A percentile compares a stretch with the other conserved stretches of the same genome.
Conservation (phyloP, 2,797 vertebrate species). For the Melopsittacus undulatus region DNA sequence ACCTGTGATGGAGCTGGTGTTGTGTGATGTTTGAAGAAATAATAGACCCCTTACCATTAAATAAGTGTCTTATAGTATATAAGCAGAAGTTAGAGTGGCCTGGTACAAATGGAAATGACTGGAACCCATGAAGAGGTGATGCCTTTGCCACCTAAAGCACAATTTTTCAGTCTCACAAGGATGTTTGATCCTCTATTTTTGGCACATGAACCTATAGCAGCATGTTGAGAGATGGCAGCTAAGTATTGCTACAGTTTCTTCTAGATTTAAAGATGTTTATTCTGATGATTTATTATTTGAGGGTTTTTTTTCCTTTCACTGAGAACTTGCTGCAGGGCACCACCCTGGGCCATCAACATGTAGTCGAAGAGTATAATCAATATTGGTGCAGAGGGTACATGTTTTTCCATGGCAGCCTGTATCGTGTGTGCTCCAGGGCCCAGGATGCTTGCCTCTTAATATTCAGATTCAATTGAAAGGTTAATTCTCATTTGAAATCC, state of each 20-base stretch:
- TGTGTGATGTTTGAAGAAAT: not conserved
- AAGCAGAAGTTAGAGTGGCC: not conserved
- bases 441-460: not conserved
- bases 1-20: not conserved
- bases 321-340: not conserved
- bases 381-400: not conserved
- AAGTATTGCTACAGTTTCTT: not conserved
- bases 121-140: not conserved
- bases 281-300: not conserved
- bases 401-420: not conserved
- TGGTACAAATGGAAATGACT: not conserved
- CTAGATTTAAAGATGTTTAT: not conserved
- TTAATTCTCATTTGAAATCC: not conserved
- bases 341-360: not conserved
- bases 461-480: not conserved
- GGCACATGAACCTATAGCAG: not conserved
- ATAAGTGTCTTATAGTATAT: not conserved
- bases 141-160: not conserved
- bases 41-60: not conserved
- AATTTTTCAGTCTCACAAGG: not conserved
- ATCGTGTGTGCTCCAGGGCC: not conserved
- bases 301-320: accelerated
- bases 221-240: not conserved
- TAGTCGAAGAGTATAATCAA: not conserved
- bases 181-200: not conserved